These are phyloP conservation scores for Pimpla rufipes DNA, from an alignment of 2,888 invertebrate genomes.

Conservation along the genomic window DNA sequence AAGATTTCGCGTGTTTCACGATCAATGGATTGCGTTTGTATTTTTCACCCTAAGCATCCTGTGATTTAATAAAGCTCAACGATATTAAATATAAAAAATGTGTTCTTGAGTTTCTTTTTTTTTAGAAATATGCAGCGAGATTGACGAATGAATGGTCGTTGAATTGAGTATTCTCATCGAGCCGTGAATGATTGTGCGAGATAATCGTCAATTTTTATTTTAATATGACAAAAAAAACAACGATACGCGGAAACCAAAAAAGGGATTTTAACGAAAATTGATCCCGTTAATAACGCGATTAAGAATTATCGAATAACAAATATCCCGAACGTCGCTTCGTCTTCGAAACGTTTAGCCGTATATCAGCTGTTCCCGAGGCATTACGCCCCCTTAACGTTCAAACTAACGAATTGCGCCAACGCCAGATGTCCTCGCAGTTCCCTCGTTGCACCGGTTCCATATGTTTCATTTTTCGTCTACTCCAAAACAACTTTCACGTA, in stretches of 20 bases:
- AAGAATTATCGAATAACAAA: too few species aligned
- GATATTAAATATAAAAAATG: neutral
- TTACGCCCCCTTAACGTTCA: neutral
- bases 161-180: neutral
- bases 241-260: too few species aligned
- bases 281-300: too few species aligned
- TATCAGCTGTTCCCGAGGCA: neutral
- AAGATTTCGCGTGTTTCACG: conserved; percentile 60
- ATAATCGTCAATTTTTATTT: too few species aligned
- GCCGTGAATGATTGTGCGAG: neutral
- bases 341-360: too few species aligned
- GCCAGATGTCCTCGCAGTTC: neutral
- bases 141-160: neutral
- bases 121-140: neutral
- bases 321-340: too few species aligned
- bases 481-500: conserved; percentile 1
- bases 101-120: neutral
- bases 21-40: conserved; percentile 65
- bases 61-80: conserved; percentile 51
- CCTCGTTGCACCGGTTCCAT: neutral
- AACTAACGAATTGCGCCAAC: neutral
- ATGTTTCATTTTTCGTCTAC: neutral
- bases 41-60: conserved; percentile 62
- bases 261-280: too few species aligned
- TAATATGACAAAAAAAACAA: too few species aligned